Conservation (phyloP, 2,888 invertebrate genomes). For the Eurytoma californica region DNA sequence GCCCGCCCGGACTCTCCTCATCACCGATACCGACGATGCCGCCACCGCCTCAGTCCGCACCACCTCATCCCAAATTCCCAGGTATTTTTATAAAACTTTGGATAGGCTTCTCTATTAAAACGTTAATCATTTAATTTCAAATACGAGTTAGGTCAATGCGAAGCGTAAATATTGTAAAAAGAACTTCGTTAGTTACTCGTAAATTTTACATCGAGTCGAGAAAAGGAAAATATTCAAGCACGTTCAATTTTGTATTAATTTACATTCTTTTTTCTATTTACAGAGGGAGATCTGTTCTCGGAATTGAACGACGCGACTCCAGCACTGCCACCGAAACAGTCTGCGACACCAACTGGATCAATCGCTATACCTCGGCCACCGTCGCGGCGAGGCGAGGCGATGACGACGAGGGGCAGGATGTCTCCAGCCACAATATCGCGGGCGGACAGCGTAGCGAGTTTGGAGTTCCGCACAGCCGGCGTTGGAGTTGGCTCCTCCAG, state of each 20-base stretch:
- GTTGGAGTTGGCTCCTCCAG: constrained; percentile 89
- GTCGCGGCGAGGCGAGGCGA: constrained; percentile 86
- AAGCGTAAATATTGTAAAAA: too few relatives aligned
- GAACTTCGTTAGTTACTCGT: too few relatives aligned
- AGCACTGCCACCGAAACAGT: constrained; percentile 80
- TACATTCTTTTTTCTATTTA: neutral
- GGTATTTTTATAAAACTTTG: constrained; percentile 64
- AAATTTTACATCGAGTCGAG: too few relatives aligned
- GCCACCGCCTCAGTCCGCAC: constrained; percentile 70
- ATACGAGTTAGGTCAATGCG: too few relatives aligned
- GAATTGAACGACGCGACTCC: constrained; percentile 88
- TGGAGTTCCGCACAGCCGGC: constrained; percentile 89
- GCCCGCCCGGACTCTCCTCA: constrained; percentile 77
- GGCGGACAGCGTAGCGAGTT: constrained; percentile 85
- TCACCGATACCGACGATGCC: constrained; percentile 67
- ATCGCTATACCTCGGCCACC: constrained; percentile 93
- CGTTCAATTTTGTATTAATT: neutral
- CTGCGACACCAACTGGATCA: constrained; percentile 85
- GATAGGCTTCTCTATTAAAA: too few relatives aligned
- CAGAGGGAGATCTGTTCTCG: constrained; percentile 85
- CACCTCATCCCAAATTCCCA: constrained; percentile 75
- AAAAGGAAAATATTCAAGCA: too few relatives aligned
- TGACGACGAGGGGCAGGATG: constrained; percentile 76
- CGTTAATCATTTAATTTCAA: too few relatives aligned
- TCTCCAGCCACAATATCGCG: constrained; percentile 82